Conservation (phyloP, 2,113 vertebrate genomes). For the Rhynchomys soricoides region DNA sequence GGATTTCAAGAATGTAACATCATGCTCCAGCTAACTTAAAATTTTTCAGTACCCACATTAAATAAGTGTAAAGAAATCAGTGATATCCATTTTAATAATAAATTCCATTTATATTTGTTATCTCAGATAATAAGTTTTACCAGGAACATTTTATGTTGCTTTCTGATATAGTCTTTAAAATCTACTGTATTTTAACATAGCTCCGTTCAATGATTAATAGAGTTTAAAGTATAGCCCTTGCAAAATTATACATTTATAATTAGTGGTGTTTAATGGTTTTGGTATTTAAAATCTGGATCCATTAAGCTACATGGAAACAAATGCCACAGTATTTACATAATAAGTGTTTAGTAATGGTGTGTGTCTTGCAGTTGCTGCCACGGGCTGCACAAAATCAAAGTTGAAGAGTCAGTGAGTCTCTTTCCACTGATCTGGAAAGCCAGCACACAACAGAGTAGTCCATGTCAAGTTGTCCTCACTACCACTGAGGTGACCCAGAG, state of each 20-base stretch:
- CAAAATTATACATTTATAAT: not conserved
- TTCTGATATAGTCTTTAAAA: not conserved
- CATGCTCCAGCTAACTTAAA: not conserved
- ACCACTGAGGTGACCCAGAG: not conserved
- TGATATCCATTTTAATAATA: constrained; percentile 18
- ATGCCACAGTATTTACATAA: not conserved
- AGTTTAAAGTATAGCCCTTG: not conserved
- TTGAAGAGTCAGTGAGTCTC: not conserved
- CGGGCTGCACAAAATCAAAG: not conserved
- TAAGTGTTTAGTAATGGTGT: not conserved
- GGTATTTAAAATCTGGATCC: not conserved
- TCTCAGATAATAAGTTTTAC: constrained; percentile 28
- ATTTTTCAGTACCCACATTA: not conserved
- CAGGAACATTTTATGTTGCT: not conserved
- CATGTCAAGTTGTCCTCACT: not conserved
- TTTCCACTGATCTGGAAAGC: not conserved
- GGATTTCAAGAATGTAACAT: not conserved
- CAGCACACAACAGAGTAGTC: not conserved
- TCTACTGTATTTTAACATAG: not conserved
- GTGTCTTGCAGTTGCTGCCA: not conserved
- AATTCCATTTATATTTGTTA: constrained; percentile 9
- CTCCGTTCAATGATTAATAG: constrained; percentile 2
- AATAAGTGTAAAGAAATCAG: not conserved
- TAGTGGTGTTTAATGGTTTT: not conserved
- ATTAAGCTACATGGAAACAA: not conserved